Evolutionary conservation across 2,797 vertebrate genomes (phyloP), one percentile per base, ranked within the genome.

Genomic region (Pempheris klunzingeri): DNA sequence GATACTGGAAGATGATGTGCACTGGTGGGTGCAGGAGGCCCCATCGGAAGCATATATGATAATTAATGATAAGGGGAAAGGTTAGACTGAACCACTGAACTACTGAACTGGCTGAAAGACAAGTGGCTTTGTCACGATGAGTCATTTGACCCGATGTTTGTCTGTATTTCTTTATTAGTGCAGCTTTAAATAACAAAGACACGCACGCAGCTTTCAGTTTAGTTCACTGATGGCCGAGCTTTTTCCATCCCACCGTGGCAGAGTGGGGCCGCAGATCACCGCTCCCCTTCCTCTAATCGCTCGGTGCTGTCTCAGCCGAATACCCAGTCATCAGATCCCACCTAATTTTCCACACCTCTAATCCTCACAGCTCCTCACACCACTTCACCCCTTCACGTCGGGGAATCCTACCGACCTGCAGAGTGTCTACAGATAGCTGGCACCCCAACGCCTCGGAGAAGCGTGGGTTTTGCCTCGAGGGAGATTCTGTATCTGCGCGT

Each of bases 321-420:
- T 1, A 6, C 32, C 38, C 49, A 14, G 55, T 79, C 81, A 78
- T 79, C 80, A 71, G 58, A 75, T 82, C 65, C 60, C 73, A 15
- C 28, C 65, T 78, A 24, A 77, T 87, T 80, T 60, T 73, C 67
- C 69, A 78, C 77, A 53, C 71, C 54, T 85, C 61, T 84, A 83
- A 85, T 85, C 85, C 72, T 64, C 52, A 4, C 77, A 39, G 59
- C 55, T 54, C 50, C n/a, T 59, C 71, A 5, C 55, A 32, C 26
- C 3, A 39, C 36, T 18, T 32, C 39, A 38, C 38, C 20, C 30
- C 34, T 18, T 55, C 58, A 22, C 2, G 15, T 41, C 18, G 24
- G 77, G 76, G 78, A 60, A 68, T 79, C 73, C 86, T 65, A 22
- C 55, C 30, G 2, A 20, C 55, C 52, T 55, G 61, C 68, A 54